Percentiles rank a stretch among this genome's conserved stretches.
phyloP scores from a whole-genome alignment of 2,113 vertebrate genomes.

The Stegastes partitus region DNA sequence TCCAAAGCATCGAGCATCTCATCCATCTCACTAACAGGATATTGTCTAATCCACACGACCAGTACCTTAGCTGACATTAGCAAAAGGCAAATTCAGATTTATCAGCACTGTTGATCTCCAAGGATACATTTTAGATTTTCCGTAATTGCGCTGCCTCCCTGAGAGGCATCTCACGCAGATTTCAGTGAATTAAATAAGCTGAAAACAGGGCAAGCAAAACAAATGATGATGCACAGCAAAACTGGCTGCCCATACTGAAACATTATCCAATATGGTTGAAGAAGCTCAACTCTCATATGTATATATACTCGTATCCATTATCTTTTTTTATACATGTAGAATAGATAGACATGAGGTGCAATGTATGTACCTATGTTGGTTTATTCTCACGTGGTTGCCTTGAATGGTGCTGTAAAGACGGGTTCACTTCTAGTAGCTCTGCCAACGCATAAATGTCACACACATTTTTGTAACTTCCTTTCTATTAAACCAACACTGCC shows the following conservation, averaged over 20 bases:
- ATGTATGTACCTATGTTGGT: neutral
- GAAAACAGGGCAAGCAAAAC: slow-evolving; percentile 45
- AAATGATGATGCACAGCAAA: slow-evolving; percentile 27
- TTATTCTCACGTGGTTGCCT: neutral
- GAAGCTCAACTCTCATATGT: neutral
- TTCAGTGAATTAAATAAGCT: slow-evolving; percentile 51
- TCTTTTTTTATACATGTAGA: neutral
- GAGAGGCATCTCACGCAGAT: slow-evolving; percentile 35
- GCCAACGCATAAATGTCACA: slow-evolving; percentile 7
- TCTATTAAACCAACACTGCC: slow-evolving; percentile 8
- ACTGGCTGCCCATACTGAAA: slow-evolving; percentile 2
- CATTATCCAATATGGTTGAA: slow-evolving; percentile 9
- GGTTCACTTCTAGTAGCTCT: neutral
- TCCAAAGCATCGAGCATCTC: slow-evolving; percentile 20
- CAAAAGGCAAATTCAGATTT: slow-evolving; percentile 31
- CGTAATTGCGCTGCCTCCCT: slow-evolving; percentile 43
- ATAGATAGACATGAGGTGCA: neutral
- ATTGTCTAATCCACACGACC: slow-evolving; percentile 48
- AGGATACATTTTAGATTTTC: slow-evolving; percentile 48
- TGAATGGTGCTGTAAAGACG: neutral
- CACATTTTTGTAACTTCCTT: slow-evolving; percentile 24
- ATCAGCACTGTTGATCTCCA: slow-evolving; percentile 48
- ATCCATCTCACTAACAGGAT: slow-evolving; percentile 30
- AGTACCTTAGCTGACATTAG: slow-evolving; percentile 25
- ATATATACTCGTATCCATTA: neutral